These are phyloP conservation scores for Epinephelus lanceolatus DNA, from an alignment of 2,113 vertebrate species.

Conservation along the genomic window DNA sequence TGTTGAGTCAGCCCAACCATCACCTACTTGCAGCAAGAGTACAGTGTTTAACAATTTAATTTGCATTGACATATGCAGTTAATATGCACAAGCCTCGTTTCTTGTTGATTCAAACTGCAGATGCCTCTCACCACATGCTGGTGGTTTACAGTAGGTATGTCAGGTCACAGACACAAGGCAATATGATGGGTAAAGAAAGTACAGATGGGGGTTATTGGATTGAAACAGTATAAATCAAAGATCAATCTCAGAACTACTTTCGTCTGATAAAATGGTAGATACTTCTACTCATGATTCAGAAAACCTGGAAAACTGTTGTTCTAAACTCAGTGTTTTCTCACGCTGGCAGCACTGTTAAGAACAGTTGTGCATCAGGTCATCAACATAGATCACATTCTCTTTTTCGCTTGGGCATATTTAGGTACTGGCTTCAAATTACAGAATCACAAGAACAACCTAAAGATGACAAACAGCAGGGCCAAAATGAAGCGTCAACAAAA, in stretches of 20 bases:
- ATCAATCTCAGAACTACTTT: neutral
- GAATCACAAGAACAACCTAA: neutral
- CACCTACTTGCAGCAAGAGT: neutral
- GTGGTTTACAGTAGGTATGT: neutral
- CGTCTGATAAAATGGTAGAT: neutral
- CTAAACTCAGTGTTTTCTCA: neutral
- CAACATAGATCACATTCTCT: neutral
- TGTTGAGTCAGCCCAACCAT: neutral
- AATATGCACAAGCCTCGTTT: neutral
- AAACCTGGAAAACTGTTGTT: neutral
- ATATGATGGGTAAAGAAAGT: neutral
- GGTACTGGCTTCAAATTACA: neutral
- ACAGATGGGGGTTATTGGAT: neutral
- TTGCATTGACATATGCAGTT: neutral
- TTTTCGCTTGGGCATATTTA: neutral
- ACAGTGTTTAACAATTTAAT: conserved; percentile 5
- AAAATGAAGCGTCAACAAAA: conserved; percentile 1
- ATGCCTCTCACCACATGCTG: neutral
- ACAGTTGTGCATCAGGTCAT: neutral
- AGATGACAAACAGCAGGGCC: neutral
- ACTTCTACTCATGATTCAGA: neutral
- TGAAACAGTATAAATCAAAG: neutral
- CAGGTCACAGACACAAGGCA: neutral
- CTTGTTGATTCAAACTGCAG: neutral
- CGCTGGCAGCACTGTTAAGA: neutral